Evolutionary conservation across 1,140 invertebrate species (phyloP).

Genomic region (Holotrichia oblita): DNA sequence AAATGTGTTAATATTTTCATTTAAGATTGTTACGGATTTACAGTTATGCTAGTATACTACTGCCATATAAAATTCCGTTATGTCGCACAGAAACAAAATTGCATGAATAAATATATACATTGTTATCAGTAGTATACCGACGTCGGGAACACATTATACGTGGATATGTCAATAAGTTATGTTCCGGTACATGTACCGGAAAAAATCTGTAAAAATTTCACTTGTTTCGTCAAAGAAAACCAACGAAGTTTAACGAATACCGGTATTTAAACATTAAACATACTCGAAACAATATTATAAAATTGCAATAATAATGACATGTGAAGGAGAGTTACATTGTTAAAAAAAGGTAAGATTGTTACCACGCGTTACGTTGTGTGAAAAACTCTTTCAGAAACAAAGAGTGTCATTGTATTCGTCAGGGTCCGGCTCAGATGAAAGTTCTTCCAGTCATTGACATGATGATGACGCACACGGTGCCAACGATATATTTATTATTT

Average conservation of each 20-base stretch:
- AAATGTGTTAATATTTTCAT: conserved; percentile 15
- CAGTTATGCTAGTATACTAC: background rate
- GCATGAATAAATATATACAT: conserved; percentile 1
- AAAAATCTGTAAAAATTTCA: background rate
- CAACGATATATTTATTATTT: background rate
- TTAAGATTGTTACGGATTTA: conserved; percentile 14
- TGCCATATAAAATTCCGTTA: conserved; percentile 13
- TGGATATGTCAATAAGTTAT: background rate
- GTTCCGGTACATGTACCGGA: too few relatives aligned
- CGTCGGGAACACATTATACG: background rate
- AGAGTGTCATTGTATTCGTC: background rate
- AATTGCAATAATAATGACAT: background rate
- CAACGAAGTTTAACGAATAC: background rate
- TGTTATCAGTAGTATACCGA: background rate
- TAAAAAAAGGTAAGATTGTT: background rate
- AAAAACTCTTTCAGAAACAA: background rate
- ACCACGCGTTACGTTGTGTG: background rate
- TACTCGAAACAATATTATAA: background rate
- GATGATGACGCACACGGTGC: background rate
- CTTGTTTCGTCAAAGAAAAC: background rate
- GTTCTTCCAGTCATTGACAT: conserved; percentile 24
- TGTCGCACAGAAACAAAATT: conserved; percentile 11
- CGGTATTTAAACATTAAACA: background rate
- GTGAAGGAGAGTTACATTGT: background rate
- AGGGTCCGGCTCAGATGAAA: conserved; percentile 25